phyloP scores from a whole-genome alignment of 2,888 invertebrate species.

The Lochmaea crataegi region DNA sequence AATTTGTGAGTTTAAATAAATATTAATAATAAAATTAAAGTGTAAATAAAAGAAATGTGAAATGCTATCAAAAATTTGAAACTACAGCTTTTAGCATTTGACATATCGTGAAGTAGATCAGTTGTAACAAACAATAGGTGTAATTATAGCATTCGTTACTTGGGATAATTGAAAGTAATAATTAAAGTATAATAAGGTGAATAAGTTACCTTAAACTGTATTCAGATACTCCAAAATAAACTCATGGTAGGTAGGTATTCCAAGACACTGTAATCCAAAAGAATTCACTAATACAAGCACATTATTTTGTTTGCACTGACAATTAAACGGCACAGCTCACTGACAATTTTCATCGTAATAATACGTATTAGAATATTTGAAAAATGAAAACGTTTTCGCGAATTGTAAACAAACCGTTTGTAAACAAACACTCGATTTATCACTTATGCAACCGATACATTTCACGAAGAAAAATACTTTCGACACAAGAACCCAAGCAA shows the following conservation, averaged over 20 bases:
- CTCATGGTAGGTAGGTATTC: slow-evolving; percentile 39
- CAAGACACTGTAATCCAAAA: slow-evolving; percentile 45
- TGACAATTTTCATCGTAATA: slow-evolving; percentile 27
- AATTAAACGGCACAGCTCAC: slow-evolving; percentile 50
- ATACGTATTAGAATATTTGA: slow-evolving; percentile 6
- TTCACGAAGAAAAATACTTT: slow-evolving; percentile 22
- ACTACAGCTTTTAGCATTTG: neutral
- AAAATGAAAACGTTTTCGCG: slow-evolving; percentile 3
- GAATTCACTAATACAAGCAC: slow-evolving; percentile 38
- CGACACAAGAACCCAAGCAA: slow-evolving; percentile 30
- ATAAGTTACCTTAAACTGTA: slow-evolving; percentile 8
- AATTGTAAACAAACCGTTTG: slow-evolving; percentile 31
- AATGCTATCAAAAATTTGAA: slow-evolving; percentile 1
- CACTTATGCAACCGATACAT: slow-evolving; percentile 11
- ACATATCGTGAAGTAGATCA: slow-evolving; percentile 16
- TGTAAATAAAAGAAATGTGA: neutral
- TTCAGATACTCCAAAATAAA: slow-evolving; percentile 16
- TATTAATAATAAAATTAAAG: too few relatives aligned
- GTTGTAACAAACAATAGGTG: slow-evolving; percentile 7
- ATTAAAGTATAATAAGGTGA: neutral
- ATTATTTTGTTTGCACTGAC: slow-evolving; percentile 51
- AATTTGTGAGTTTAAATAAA: neutral
- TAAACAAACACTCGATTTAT: slow-evolving; percentile 26
- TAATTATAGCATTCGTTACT: slow-evolving; percentile 7
- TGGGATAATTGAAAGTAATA: slow-evolving; percentile 1